Evolutionary conservation across 2,113 vertebrate genomes (phyloP), one percentile per base, ranked within the genome.

Genomic region (Pelvicachromis taeniatus): DNA sequence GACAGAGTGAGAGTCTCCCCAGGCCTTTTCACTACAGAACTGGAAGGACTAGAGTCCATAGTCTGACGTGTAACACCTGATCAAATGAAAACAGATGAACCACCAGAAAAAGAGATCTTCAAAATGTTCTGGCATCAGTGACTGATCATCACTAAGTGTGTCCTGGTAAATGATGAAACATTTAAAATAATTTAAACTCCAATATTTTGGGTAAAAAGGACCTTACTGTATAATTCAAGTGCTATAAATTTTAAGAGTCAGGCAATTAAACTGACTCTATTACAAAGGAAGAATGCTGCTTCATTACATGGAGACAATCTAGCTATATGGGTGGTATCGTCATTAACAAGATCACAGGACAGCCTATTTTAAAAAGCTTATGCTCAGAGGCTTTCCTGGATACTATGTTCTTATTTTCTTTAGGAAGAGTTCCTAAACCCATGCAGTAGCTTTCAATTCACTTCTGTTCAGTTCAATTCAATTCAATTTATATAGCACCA

Each of bases 21-120:
- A 38, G 77, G 77, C n/a, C 42, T 81, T 88, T 86, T 90, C 40
- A 77, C 17, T 7, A 87, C 77, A 85, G 89, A 4, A 85, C 65
- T 88, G 26, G 21, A 83, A 10, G 56, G 89, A 82, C 86, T 87
- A n/a, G 92, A 94, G 16, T 89, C 86, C 78, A 92, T 23, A 12
- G 13, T 54, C 79, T 63, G 56, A 52, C 23, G 0, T 58, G 77
- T 26, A 59, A 50, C 61, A 77, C 42, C 53, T 53, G 61, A 70
- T 13, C 13, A 45, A 3, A 33, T 45, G n/a, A 61, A 78, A 63
- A 12, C 6, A 63, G n/a, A 52, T 29, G 19, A 50, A 5, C 14
- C 2, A 61, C 3, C 3, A 61, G 58, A 35, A 35, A 61, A 16
- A 0, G 48, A 52, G 17, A 0, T 52, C 16, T 0, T 61, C 9